Evolutionary conservation across 2,888 invertebrate species (phyloP).

Genomic region (Balanococcus diminutus): DNA sequence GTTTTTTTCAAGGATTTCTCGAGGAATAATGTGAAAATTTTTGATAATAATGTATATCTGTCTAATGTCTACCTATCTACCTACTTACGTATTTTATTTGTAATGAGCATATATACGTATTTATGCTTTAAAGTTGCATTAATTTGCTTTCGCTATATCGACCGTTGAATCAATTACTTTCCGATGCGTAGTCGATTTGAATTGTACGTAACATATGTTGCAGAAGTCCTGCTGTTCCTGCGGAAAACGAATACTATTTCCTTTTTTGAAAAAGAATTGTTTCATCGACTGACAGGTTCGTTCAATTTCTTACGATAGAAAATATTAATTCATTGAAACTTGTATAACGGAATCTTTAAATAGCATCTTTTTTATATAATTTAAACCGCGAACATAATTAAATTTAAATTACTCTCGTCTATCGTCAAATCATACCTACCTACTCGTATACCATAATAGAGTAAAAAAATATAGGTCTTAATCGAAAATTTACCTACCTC

Average conservation of each 20-base stretch:
- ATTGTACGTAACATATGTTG: conserved; percentile 10
- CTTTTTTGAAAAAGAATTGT: conserved; percentile 44
- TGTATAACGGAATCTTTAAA: conserved; percentile 30
- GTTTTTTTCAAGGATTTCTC: background rate
- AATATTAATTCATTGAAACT: conserved; percentile 14
- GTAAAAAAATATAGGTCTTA: background rate
- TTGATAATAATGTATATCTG: no score
- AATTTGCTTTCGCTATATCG: conserved; percentile 44
- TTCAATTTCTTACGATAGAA: conserved; percentile 24
- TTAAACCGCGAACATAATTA: background rate
- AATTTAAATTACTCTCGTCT: background rate
- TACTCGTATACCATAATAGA: background rate
- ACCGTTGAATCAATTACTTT: conserved; percentile 50
- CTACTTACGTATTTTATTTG: background rate
- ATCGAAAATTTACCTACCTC: background rate
- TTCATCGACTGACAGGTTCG: conserved; percentile 36
- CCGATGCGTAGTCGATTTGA: conserved; percentile 33
- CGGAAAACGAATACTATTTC: conserved; percentile 48
- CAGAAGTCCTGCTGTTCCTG: conserved; percentile 42
- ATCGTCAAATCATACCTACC: background rate
- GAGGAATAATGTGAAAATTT: background rate
- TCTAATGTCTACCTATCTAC: no score
- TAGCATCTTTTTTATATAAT: background rate
- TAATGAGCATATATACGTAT: background rate
- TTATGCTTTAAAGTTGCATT: conserved; percentile 4